Evolutionary conservation across 2,113 vertebrate genomes (phyloP).

Genomic region (Rallus limicola): DNA sequence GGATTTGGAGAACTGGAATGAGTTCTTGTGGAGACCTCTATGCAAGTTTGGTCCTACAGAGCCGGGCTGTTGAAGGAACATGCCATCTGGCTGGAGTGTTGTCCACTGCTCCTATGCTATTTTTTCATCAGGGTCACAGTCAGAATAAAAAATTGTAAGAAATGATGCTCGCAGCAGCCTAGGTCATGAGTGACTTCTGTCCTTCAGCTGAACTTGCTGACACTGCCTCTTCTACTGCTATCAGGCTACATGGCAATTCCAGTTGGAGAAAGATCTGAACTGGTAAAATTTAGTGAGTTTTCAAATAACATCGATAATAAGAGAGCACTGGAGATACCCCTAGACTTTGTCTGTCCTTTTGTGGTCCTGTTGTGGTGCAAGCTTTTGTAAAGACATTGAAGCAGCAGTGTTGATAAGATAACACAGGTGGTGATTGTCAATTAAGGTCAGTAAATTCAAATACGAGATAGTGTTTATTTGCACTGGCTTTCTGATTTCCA

Average conservation of each 20-base stretch:
- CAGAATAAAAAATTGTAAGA: not conserved
- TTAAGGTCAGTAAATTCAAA: not conserved
- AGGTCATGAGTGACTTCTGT: not conserved
- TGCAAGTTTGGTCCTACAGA: not conserved
- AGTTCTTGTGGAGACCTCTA: not conserved
- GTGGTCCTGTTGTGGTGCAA: not conserved
- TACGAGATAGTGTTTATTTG: not conserved
- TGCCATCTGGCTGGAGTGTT: not conserved
- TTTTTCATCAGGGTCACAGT: not conserved
- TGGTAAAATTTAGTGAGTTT: not conserved
- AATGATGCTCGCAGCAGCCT: not conserved
- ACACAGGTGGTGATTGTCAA: not conserved
- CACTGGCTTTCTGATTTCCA: not conserved
- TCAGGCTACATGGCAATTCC: not conserved
- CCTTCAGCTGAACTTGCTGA: not conserved
- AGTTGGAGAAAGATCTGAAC: not conserved
- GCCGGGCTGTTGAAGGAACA: not conserved
- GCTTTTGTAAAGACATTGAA: not conserved
- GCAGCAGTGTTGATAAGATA: not conserved
- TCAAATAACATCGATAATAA: not conserved
- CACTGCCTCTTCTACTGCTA: not conserved
- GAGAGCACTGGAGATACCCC: not conserved
- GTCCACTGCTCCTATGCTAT: not conserved
- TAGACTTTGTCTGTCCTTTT: not conserved
- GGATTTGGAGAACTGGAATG: not conserved